These are phyloP conservation scores for Xylota segnis DNA, from an alignment of 2,888 invertebrate species.

Conservation along the genomic window DNA sequence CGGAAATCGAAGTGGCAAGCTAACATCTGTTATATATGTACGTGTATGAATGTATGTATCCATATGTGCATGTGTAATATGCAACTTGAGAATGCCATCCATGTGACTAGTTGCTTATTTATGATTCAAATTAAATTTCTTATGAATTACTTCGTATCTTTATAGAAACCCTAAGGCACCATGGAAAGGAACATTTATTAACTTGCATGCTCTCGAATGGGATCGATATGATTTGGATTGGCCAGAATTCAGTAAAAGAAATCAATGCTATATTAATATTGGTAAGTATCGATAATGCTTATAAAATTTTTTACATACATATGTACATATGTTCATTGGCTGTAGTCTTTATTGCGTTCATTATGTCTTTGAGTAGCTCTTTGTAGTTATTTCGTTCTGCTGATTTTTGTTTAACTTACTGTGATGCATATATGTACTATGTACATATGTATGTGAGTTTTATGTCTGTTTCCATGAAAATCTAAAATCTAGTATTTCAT, in stretches of 20 bases:
- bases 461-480: too few relatives aligned
- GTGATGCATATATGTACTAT: too few relatives aligned
- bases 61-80: background rate
- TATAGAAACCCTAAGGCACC: slow-evolving; percentile 92
- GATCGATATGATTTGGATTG: slow-evolving; percentile 90
- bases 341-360: too few relatives aligned
- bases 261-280: slow-evolving; percentile 91
- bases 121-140: background rate
- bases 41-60: too few relatives aligned
- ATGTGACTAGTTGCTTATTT: background rate
- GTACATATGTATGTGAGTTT: too few relatives aligned
- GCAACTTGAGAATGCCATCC: background rate
- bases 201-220: slow-evolving; percentile 88
- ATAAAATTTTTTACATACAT: too few relatives aligned
- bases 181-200: slow-evolving; percentile 87
- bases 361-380: too few relatives aligned
- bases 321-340: too few relatives aligned
- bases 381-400: too few relatives aligned
- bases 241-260: slow-evolving; percentile 91
- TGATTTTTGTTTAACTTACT: background rate
- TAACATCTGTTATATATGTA: background rate
- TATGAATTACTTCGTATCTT: slow-evolving; percentile 64
- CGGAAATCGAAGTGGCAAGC: background rate
- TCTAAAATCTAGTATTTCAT: too few relatives aligned
- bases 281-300: slow-evolving; percentile 81